Evolutionary conservation across 37 sponge, comb jelly and placozoan genomes (phyloP).

Genomic region (Halichondria panicea): DNA sequence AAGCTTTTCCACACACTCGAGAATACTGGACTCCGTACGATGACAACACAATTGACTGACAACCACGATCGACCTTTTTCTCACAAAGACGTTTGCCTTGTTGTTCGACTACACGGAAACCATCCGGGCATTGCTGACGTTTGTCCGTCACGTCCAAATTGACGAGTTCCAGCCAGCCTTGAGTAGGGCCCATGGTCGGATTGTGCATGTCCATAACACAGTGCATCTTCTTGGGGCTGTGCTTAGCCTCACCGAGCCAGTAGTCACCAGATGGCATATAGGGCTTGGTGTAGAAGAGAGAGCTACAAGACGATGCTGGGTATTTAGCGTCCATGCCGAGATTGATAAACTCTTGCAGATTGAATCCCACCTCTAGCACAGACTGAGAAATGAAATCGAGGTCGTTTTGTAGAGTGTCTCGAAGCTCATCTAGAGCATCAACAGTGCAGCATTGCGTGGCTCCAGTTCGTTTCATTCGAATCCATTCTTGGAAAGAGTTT

Average conservation of each 20-base stretch:
- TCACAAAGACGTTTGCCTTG: slow-evolving; percentile 1
- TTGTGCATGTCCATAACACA: neutral
- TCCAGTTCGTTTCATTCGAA: neutral
- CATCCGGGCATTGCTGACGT: slow-evolving; percentile 14
- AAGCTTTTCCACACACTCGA: slow-evolving; percentile 14
- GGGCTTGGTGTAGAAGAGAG: slow-evolving; percentile 2
- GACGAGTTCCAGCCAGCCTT: slow-evolving; percentile 30
- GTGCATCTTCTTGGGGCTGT: neutral
- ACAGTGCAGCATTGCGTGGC: slow-evolving; percentile 2
- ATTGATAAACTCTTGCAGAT: slow-evolving; percentile 7
- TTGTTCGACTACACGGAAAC: neutral
- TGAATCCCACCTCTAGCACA: neutral
- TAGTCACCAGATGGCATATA: neutral
- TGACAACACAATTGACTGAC: slow-evolving; percentile 3
- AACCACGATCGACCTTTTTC: neutral
- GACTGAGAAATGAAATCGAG: neutral
- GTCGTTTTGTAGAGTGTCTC: neutral
- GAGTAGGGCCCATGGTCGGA: neutral
- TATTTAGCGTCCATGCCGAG: neutral
- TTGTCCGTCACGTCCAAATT: neutral
- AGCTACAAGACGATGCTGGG: neutral
- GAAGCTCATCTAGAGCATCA: neutral
- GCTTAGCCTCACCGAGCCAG: neutral
- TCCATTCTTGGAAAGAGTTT: neutral
- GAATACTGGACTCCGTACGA: slow-evolving; percentile 3